Evolutionary conservation across 2,113 vertebrate species (phyloP).

Genomic region (Hypanus sabinus): DNA sequence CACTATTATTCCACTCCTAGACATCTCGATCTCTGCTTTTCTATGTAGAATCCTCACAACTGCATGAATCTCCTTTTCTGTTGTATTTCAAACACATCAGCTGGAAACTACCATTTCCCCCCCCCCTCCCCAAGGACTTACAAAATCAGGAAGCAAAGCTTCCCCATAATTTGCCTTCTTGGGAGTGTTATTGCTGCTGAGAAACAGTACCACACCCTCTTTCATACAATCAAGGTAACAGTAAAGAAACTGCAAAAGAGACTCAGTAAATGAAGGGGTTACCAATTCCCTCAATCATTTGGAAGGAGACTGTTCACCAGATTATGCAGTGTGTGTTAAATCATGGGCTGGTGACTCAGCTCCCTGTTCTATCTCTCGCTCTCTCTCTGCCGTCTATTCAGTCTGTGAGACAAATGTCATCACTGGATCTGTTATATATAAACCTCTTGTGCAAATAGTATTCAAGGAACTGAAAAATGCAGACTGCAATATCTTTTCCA

Average conservation of each 20-base stretch:
- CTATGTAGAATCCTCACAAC: no score
- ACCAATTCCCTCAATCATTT: not conserved
- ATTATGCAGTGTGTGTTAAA: conserved; percentile 6
- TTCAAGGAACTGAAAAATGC: not conserved
- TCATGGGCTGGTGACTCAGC: not conserved
- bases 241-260: not conserved
- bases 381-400: not conserved
- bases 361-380: not conserved
- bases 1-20: no score
- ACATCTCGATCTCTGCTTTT: no score
- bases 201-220: not conserved
- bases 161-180: not conserved
- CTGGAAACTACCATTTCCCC: no score
- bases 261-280: not conserved
- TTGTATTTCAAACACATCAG: no score
- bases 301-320: not conserved
- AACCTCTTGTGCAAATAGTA: conserved; percentile 12
- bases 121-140: no score
- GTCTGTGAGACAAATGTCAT: conserved; percentile 17
- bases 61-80: no score
- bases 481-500: not conserved
- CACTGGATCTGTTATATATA: not conserved
- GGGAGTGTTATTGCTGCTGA: not conserved
- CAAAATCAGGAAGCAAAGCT: no score
- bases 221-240: not conserved